Conservation (phyloP, 37 sponge, comb jelly and placozoan species). For the Oopsacas minuta region DNA sequence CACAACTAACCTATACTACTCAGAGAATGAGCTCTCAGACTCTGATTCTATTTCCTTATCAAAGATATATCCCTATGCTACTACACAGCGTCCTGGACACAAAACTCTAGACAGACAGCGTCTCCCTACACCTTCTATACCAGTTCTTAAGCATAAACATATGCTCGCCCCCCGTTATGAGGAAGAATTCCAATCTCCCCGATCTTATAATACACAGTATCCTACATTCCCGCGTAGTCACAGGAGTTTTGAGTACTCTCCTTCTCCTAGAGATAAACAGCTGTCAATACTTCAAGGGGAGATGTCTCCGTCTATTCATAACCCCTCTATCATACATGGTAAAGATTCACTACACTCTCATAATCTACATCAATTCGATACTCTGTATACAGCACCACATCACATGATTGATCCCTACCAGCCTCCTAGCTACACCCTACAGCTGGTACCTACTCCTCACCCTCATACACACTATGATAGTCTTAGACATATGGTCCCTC, state of each 20-base stretch:
- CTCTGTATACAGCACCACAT: not conserved
- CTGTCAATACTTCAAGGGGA: not conserved
- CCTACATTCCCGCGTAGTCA: not conserved
- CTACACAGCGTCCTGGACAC: not conserved
- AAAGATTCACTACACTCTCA: not conserved
- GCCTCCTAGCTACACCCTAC: slow-evolving; percentile 16
- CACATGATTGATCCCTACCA: not conserved
- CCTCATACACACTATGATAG: not conserved
- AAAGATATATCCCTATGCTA: not conserved
- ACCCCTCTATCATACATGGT: not conserved
- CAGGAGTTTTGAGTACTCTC: not conserved
- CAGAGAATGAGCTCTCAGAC: not conserved
- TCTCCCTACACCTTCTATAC: not conserved
- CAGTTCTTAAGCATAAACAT: not conserved
- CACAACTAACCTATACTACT: slow-evolving; percentile 12
- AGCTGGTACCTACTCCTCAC: not conserved
- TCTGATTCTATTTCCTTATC: not conserved
- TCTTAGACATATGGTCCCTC: not conserved
- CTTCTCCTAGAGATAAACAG: not conserved
- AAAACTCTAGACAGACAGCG: not conserved
- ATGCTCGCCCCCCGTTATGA: not conserved
- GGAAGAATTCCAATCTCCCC: not conserved
- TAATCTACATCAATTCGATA: not conserved
- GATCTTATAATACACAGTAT: not conserved
- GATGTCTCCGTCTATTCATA: not conserved